These are phyloP conservation scores for Eutolmus rufibarbis DNA, from an alignment of 2,888 invertebrate genomes.

Conservation along the genomic window DNA sequence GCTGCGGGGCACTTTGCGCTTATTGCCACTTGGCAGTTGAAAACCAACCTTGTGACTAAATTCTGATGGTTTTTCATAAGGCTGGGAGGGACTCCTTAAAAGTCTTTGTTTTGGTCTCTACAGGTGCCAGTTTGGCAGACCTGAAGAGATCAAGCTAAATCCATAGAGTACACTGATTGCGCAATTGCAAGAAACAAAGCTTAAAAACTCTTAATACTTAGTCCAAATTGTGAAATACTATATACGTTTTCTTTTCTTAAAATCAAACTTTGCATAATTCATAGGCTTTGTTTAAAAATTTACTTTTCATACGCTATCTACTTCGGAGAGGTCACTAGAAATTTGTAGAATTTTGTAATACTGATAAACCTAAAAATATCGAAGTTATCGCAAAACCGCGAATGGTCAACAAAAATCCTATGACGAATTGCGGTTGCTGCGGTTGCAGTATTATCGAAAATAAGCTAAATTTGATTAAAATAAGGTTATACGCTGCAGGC, in stretches of 20 bases:
- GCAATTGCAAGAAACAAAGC: not conserved
- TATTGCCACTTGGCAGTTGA: not conserved
- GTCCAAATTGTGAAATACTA: not conserved
- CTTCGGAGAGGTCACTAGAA: too few species aligned
- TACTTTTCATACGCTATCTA: too few species aligned
- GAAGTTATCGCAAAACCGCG: not conserved
- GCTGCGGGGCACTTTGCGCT: not conserved
- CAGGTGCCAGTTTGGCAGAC: too few species aligned
- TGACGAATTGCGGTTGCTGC: not conserved
- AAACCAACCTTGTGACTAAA: not conserved
- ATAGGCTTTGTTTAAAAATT: not conserved
- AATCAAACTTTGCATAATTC: not conserved
- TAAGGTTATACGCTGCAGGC: not conserved
- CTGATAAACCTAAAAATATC: not conserved
- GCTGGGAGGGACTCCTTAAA: not conserved
- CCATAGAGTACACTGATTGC: too few species aligned
- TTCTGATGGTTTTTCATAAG: not conserved
- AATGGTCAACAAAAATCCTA: not conserved
- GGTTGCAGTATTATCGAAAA: not conserved
- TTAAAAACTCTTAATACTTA: not conserved
- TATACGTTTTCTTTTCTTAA: not conserved
- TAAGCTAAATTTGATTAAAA: not conserved
- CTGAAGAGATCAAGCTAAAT: too few species aligned
- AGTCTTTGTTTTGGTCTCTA: too few species aligned
- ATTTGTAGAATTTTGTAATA: not conserved